phyloP scores from a whole-genome alignment of 92 coral and sea anemone genomes.

The Umimayanthus chanpuru region DNA sequence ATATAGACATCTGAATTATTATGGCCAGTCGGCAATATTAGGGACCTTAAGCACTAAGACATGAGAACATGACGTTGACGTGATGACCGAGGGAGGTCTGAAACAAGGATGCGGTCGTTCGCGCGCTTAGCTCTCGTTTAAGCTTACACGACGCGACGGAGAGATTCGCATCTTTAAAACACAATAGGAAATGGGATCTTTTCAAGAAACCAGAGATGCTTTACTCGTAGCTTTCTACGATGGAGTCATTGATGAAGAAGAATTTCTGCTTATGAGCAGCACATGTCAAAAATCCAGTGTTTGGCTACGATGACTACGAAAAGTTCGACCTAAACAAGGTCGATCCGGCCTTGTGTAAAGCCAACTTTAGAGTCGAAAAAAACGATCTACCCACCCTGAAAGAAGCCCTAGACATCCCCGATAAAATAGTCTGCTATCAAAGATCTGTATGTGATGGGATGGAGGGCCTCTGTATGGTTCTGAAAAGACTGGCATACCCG shows the following conservation, averaged over 20 bases:
- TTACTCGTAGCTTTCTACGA: background rate
- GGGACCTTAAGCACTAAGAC: too few species aligned
- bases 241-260: slow-evolving; percentile 1
- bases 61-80: background rate
- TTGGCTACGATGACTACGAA: slow-evolving; percentile 6
- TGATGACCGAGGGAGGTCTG: too few species aligned
- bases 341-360: too few species aligned
- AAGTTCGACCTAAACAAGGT: too few species aligned
- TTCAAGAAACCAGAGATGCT: background rate
- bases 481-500: too few species aligned
- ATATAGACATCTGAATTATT: too few species aligned
- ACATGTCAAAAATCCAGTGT: slow-evolving; percentile 2
- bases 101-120: background rate
- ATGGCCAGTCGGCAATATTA: too few species aligned
- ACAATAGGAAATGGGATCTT: background rate
- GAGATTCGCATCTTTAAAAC: background rate
- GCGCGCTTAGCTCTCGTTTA: background rate
- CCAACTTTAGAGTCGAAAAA: slow-evolving; percentile 16
- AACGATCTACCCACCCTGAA: slow-evolving; percentile 3
- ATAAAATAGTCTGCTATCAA: too few species aligned
- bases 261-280: slow-evolving; percentile 7
- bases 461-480: too few species aligned
- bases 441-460: slow-evolving; percentile 15
- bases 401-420: too few species aligned
- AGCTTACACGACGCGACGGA: background rate